A percentile compares a stretch with the other conserved stretches of the same genome.
Conservation (phyloP, 2,888 invertebrate species). For the Homarus gammarus region DNA sequence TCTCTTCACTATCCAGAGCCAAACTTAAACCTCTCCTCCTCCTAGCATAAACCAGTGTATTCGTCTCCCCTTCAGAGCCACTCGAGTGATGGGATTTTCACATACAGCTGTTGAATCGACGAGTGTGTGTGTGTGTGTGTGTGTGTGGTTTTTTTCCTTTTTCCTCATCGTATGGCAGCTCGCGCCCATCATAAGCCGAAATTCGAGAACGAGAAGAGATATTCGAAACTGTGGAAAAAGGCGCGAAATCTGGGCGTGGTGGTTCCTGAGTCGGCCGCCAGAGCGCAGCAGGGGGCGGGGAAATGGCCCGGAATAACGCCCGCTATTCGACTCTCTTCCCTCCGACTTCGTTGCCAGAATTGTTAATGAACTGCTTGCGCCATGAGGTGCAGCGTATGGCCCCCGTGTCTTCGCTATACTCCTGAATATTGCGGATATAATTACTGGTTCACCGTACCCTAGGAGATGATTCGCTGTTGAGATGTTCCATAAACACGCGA, state of each 20-base stretch:
- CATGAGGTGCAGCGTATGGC: conserved; percentile 11
- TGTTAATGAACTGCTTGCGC: conserved; percentile 58
- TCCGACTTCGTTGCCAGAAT: conserved; percentile 69
- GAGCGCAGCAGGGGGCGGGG: conserved; percentile 71
- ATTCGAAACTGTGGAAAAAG: conserved; percentile 60
- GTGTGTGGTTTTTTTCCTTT: background rate
- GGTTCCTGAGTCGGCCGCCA: conserved; percentile 67
- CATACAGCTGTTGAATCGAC: conserved; percentile 6
- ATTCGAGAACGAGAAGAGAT: conserved; percentile 55
- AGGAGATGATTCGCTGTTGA: too few relatives aligned
- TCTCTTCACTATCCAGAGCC: too few relatives aligned
- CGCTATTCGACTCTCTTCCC: conserved; percentile 59
- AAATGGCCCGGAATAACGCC: conserved; percentile 68
- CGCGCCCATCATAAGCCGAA: conserved; percentile 26
- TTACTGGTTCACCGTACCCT: background rate
- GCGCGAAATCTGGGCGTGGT: conserved; percentile 66
- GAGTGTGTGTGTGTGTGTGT: too few relatives aligned
- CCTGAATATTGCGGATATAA: background rate
- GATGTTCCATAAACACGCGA: too few relatives aligned
- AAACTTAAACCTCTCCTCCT: too few relatives aligned
- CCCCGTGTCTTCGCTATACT: background rate
- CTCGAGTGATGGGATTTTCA: background rate
- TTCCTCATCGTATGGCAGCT: background rate
- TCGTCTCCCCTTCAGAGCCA: background rate
- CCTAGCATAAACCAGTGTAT: too few relatives aligned